These are phyloP conservation scores for Albula glossodonta DNA, from an alignment of 2,113 vertebrate genomes.

Conservation along the genomic window DNA sequence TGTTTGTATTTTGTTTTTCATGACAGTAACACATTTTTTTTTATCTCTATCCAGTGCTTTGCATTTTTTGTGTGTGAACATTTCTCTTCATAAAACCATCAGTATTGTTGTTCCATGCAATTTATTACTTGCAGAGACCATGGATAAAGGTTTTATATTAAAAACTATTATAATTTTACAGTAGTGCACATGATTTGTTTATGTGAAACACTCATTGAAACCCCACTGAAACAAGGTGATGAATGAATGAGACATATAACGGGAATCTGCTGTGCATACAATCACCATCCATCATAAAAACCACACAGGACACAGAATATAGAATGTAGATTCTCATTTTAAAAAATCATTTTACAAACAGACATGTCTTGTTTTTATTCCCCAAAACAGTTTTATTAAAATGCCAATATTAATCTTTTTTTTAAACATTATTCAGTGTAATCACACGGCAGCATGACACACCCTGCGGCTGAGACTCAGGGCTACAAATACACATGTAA, in stretches of 20 bases:
- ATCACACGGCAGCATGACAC: neutral
- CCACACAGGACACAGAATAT: no score
- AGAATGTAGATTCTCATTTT: no score
- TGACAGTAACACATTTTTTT: neutral
- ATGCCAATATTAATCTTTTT: constrained; percentile 41
- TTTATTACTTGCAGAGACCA: constrained; percentile 73
- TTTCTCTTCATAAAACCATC: constrained; percentile 79
- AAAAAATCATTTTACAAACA: neutral
- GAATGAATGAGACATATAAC: no score
- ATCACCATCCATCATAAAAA: no score
- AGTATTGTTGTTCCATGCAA: constrained; percentile 71
- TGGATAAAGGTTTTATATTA: constrained; percentile 48
- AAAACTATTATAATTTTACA: constrained; percentile 64
- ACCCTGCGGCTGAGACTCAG: neutral
- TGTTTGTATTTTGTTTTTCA: neutral
- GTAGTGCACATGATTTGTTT: constrained; percentile 66
- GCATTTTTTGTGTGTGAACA: constrained; percentile 70
- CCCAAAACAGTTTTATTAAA: neutral
- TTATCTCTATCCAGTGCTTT: constrained; percentile 42
- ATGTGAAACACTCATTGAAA: no score
- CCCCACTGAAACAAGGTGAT: no score
- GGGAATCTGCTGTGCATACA: no score
- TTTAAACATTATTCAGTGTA: neutral
- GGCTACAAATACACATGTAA: neutral
- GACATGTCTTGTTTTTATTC: neutral